Evolutionary conservation across 2,113 vertebrate genomes (phyloP).

Genomic region (Brevimyrus niger): DNA sequence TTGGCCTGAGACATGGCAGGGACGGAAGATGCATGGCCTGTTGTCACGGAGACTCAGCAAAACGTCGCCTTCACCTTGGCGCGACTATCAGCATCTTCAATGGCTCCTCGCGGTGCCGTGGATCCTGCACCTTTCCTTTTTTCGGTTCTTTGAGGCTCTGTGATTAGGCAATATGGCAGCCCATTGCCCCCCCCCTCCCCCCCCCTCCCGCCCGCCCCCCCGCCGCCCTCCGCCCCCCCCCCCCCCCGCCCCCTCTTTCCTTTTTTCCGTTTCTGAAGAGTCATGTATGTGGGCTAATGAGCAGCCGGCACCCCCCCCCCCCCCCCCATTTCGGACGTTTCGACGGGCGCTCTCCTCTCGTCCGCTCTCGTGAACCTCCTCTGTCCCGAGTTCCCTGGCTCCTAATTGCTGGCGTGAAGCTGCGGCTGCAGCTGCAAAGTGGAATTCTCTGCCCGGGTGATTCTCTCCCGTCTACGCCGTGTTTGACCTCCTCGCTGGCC

Average conservation of each 20-base stretch:
- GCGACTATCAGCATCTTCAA: background rate
- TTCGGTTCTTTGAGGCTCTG: background rate
- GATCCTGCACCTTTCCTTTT: background rate
- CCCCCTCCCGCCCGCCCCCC: too few species aligned
- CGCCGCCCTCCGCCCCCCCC: too few species aligned
- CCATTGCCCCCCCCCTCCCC: too few species aligned
- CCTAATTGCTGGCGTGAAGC: background rate
- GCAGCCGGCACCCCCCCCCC: too few species aligned
- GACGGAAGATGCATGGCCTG: background rate
- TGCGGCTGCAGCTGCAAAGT: background rate
- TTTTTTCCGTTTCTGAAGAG: too few species aligned
- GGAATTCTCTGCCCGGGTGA: background rate
- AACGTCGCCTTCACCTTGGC: background rate
- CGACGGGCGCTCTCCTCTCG: background rate
- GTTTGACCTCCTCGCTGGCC: background rate
- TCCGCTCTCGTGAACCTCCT: background rate
- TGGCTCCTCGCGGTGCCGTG: background rate
- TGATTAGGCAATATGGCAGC: background rate
- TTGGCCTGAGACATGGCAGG: background rate
- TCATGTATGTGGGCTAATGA: too few species aligned
- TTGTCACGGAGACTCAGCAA: background rate
- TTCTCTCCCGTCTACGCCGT: background rate
- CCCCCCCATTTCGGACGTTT: background rate
- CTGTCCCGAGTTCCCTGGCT: background rate
- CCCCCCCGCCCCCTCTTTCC: too few species aligned